Conservation (phyloP, 1,140 invertebrate species). For the Pararge aegeria region DNA sequence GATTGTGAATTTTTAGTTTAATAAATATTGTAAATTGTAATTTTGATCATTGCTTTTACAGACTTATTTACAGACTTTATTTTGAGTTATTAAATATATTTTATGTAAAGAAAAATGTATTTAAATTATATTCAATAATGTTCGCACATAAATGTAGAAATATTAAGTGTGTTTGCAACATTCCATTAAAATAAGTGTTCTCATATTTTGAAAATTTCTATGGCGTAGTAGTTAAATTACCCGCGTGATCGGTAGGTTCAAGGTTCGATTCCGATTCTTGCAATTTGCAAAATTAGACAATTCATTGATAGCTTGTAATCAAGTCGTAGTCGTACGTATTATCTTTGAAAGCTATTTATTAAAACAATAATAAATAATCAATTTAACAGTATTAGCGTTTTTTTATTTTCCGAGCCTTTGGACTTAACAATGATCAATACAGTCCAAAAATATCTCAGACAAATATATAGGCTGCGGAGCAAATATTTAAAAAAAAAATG, state of each 20-base stretch:
- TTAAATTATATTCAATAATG: background rate
- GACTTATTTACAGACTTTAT: background rate
- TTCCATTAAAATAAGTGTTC: too few species aligned
- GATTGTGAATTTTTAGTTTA: background rate
- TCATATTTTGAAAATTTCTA: too few species aligned
- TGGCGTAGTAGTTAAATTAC: too few species aligned
- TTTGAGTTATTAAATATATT: background rate
- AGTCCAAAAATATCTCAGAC: background rate
- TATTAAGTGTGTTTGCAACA: too few species aligned
- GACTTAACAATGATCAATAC: background rate
- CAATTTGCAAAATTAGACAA: too few species aligned
- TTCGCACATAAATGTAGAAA: background rate
- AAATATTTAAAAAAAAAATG: conserved; percentile 6
- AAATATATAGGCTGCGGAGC: conserved; percentile 9
- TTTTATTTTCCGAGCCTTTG: background rate
- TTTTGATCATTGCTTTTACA: background rate
- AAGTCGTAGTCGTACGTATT: too few species aligned
- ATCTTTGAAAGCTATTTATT: background rate
- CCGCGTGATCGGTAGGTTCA: too few species aligned
- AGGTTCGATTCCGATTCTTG: too few species aligned
- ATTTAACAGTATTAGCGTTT: background rate
- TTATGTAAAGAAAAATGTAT: background rate
- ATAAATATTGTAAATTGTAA: background rate
- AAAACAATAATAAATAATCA: background rate
- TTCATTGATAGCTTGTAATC: too few species aligned